Conservation (phyloP, 2,888 invertebrate species). For the Morpho achilles region DNA sequence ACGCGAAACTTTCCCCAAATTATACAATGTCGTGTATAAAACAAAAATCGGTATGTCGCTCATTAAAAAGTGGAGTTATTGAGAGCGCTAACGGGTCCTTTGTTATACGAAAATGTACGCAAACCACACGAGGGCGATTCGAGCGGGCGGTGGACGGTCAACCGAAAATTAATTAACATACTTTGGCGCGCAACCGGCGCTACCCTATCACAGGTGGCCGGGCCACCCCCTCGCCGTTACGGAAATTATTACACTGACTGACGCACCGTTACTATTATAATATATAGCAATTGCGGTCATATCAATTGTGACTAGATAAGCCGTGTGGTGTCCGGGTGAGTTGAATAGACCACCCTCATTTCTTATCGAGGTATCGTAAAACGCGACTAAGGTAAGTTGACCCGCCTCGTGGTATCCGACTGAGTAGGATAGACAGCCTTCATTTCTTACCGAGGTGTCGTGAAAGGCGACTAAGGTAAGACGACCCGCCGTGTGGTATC, state of each 20-base stretch:
- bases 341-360: no score
- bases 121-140: constrained; percentile 70
- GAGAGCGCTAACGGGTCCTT: constrained; percentile 43
- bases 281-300: no score
- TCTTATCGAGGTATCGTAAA: no score
- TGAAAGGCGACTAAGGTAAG: no score
- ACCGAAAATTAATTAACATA: constrained; percentile 80
- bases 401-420: no score
- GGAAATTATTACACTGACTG: constrained; percentile 32
- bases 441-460: no score
- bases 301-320: no score
- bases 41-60: constrained; percentile 27
- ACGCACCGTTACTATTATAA: not conserved
- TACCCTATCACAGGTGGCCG: constrained; percentile 44
- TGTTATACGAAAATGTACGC: constrained; percentile 65
- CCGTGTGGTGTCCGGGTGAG: no score
- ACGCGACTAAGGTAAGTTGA: no score
- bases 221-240: constrained; percentile 33
- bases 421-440: no score
- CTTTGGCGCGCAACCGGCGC: constrained; percentile 69
- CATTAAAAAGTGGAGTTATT: constrained; percentile 33
- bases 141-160: constrained; percentile 68
- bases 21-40: constrained; percentile 19
- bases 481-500: no score
- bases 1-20: constrained; percentile 8